Conservation (phyloP, 2,113 vertebrate genomes). For the Grantiella picta region DNA sequence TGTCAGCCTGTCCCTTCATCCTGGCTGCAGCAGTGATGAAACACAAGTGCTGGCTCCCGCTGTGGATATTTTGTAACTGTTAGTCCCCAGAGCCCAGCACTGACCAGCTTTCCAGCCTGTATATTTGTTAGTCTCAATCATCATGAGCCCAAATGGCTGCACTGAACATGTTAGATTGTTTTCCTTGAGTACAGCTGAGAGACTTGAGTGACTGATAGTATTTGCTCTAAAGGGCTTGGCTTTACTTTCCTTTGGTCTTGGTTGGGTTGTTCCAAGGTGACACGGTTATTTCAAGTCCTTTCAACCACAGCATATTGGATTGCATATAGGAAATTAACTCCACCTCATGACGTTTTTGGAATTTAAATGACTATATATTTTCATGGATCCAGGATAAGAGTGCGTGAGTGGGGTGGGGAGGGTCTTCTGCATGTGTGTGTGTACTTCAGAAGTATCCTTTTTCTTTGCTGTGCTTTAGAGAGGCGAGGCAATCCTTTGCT, state of each 20-base stretch:
- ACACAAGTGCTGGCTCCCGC: rapidly evolving
- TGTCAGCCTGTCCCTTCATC: neutral
- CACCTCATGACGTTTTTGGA: neutral
- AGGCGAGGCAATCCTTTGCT: neutral
- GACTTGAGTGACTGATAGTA: neutral
- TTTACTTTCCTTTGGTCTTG: neutral
- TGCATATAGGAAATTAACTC: neutral
- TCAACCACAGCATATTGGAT: neutral
- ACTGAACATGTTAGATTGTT: neutral
- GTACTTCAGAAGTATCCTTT: neutral
- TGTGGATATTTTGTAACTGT: neutral
- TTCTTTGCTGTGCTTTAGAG: neutral
- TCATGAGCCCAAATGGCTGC: neutral
- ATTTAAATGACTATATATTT: neutral
- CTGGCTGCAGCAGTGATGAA: neutral
- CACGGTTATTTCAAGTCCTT: neutral
- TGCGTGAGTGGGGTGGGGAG: neutral
- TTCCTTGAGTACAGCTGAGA: neutral
- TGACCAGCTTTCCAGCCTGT: neutral
- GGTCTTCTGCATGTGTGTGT: neutral
- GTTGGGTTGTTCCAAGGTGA: neutral
- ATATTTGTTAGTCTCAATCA: neutral
- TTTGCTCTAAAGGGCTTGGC: neutral
- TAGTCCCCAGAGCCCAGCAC: neutral
- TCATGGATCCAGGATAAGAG: neutral